A percentile compares a stretch with the other conserved stretches of the same genome.
Evolutionary conservation across 2,113 vertebrate species (phyloP).

Genomic region (Trachemys scripta): DNA sequence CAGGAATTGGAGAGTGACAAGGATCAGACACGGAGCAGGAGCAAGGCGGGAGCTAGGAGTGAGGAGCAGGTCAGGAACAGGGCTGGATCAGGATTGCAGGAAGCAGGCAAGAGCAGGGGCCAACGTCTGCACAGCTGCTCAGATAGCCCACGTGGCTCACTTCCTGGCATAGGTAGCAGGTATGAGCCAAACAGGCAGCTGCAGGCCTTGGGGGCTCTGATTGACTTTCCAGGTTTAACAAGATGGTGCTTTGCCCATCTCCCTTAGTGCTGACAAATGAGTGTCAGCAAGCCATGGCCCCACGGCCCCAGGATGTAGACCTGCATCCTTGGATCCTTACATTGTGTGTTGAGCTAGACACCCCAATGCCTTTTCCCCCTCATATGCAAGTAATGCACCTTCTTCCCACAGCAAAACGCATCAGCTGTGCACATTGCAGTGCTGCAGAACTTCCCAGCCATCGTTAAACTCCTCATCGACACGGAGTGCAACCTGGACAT

Average conservation of each 20-base stretch:
- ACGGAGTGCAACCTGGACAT: constrained; percentile 85
- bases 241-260: not conserved
- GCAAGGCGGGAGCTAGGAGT: not conserved
- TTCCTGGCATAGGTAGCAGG: not conserved
- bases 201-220: not conserved
- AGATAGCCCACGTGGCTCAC: not conserved
- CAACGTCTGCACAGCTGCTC: not conserved
- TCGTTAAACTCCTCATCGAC: constrained; percentile 85
- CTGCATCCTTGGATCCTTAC: not conserved
- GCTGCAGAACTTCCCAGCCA: constrained; percentile 82
- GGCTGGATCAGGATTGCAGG: not conserved
- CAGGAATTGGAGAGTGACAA: not conserved
- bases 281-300: not conserved
- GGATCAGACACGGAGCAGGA: no score
- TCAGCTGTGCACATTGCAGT: constrained; percentile 84
- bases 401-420: constrained; percentile 81
- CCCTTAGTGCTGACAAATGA: not conserved
- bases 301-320: not conserved
- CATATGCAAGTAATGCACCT: not conserved
- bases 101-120: not conserved
- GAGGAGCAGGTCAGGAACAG: not conserved
- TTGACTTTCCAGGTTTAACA: not conserved
- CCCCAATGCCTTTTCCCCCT: not conserved
- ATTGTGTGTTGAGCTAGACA: not conserved
- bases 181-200: not conserved